A percentile compares a stretch with the other conserved stretches of the same genome.
These are phyloP conservation scores for Bostrychus sinensis DNA, from an alignment of 2,113 vertebrate species.

Conservation along the genomic window DNA sequence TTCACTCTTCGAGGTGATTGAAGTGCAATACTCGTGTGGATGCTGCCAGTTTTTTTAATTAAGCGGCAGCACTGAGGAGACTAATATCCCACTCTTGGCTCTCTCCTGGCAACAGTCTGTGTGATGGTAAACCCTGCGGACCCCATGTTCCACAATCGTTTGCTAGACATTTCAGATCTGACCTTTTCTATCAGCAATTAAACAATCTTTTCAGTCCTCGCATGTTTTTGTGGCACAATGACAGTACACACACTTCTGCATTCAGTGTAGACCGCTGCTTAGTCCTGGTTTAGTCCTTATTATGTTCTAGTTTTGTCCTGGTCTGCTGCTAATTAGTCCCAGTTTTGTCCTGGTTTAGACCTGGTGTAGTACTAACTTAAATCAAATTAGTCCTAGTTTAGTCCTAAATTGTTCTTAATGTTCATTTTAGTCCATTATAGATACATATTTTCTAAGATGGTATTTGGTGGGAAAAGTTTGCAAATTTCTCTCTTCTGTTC, in stretches of 20 bases:
- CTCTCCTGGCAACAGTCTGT: not conserved
- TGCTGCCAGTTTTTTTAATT: constrained; percentile 1
- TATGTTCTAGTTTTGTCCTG: not conserved
- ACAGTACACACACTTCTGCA: constrained; percentile 22
- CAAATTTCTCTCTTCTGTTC: too few species aligned
- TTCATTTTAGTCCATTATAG: not conserved
- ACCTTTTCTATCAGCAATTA: constrained; percentile 29
- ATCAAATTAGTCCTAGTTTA: too few species aligned
- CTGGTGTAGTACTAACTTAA: not conserved
- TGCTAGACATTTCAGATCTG: constrained; percentile 18
- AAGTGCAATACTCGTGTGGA: not conserved
- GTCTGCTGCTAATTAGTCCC: too few species aligned
- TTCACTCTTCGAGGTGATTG: not conserved
- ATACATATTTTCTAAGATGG: not conserved
- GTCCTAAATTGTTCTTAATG: not conserved
- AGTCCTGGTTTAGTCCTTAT: too few species aligned
- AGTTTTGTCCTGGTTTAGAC: too few species aligned
- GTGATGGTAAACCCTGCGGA: not conserved
- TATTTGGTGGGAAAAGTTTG: not conserved
- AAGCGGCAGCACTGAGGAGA: not conserved
- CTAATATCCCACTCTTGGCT: constrained; percentile 2
- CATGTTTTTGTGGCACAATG: constrained; percentile 25
- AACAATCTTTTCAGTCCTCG: constrained; percentile 29
- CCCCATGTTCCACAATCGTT: constrained; percentile 4
- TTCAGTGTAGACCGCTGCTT: constrained; percentile 9